A percentile compares a stretch with the other conserved stretches of the same genome.
Evolutionary conservation across 1,140 invertebrate species (phyloP).

Genomic region (Nephotettix cincticeps): DNA sequence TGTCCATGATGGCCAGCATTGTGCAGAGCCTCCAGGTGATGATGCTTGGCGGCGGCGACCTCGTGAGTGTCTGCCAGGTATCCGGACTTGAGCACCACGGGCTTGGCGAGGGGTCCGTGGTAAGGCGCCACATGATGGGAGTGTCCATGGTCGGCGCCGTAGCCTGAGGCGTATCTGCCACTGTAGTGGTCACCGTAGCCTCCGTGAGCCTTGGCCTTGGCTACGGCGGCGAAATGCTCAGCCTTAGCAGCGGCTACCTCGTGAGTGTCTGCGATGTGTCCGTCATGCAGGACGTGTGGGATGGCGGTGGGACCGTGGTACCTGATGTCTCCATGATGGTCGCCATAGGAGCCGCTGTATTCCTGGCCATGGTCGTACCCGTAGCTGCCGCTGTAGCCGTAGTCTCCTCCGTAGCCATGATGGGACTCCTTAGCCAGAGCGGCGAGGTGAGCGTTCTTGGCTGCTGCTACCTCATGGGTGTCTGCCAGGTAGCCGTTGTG

Average conservation of each 20-base stretch:
- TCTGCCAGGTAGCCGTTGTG: slow-evolving; percentile 30
- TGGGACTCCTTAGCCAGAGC: slow-evolving; percentile 17
- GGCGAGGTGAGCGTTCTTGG: slow-evolving; percentile 36
- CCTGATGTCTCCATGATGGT: no score
- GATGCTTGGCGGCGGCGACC: slow-evolving; percentile 38
- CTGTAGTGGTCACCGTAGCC: slow-evolving; percentile 15
- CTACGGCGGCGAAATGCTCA: slow-evolving; percentile 29
- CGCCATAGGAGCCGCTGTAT: neutral
- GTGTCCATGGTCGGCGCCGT: neutral
- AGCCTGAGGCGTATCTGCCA: neutral
- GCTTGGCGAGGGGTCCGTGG: slow-evolving; percentile 23
- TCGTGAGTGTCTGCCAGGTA: slow-evolving; percentile 33
- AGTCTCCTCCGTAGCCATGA: neutral
- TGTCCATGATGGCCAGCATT: neutral
- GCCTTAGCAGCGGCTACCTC: slow-evolving; percentile 39
- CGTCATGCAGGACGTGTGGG: neutral
- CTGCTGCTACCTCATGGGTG: slow-evolving; percentile 35
- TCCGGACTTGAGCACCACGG: slow-evolving; percentile 27
- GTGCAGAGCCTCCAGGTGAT: slow-evolving; percentile 26
- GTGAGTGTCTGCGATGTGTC: slow-evolving; percentile 32
- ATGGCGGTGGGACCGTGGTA: neutral
- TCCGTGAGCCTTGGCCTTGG: slow-evolving; percentile 29
- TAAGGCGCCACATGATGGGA: neutral
- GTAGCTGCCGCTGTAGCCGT: neutral
- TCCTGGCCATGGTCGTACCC: neutral